Evolutionary conservation across 1,140 invertebrate species (phyloP).

Genomic region (Penaeus indicus): DNA sequence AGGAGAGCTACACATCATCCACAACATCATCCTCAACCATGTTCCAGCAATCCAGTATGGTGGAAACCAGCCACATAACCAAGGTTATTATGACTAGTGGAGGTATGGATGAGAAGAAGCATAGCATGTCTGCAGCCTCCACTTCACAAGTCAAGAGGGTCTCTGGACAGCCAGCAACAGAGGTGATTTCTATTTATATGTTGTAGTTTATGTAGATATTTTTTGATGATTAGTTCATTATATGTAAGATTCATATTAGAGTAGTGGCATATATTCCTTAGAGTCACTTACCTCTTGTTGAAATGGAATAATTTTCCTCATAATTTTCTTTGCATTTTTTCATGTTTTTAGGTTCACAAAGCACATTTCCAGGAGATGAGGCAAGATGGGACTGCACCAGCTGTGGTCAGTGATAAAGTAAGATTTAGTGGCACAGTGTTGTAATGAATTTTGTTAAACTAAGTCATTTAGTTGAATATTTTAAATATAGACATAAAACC

Average conservation of each 20-base stretch:
- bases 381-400: slow-evolving; percentile 56
- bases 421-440: not conserved
- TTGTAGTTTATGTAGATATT: not conserved
- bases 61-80: slow-evolving; percentile 50
- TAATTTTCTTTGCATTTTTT: not conserved
- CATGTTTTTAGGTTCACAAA: slow-evolving; percentile 42
- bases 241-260: not conserved
- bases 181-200: slow-evolving; percentile 24
- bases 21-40: slow-evolving; percentile 26
- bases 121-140: slow-evolving; percentile 38
- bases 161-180: slow-evolving; percentile 54
- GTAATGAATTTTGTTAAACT: too few relatives aligned
- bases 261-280: too few relatives aligned
- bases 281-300: not conserved
- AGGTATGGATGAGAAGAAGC: slow-evolving; percentile 22
- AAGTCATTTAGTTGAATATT: too few relatives aligned
- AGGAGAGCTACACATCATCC: slow-evolving; percentile 47
- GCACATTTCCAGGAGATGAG: slow-evolving; percentile 47
- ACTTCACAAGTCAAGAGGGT: slow-evolving; percentile 53
- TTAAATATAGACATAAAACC: not conserved
- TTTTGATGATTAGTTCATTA: not conserved
- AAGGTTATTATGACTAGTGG: slow-evolving; percentile 41
- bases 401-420: slow-evolving; percentile 59
- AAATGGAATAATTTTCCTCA: not conserved
- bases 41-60: slow-evolving; percentile 32